phyloP scores from a whole-genome alignment of 2,888 invertebrate species.

The Stenoptilia bipunctidactyla region DNA sequence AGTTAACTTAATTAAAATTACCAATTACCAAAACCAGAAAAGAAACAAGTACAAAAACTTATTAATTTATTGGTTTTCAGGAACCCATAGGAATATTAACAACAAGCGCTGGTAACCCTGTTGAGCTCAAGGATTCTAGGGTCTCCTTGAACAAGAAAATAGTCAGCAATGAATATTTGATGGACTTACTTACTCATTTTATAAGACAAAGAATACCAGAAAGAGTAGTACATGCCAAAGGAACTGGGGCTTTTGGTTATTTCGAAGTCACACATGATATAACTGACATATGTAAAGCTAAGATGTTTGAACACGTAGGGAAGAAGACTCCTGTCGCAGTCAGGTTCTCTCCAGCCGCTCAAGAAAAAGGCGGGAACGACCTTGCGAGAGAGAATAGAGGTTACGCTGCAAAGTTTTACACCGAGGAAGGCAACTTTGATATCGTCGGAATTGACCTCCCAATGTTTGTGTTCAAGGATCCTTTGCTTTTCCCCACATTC shows the following conservation, averaged over 20 bases:
- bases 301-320: conserved; percentile 70
- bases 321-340: conserved; percentile 69
- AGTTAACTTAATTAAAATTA: too few relatives aligned
- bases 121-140: conserved; percentile 77
- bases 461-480: conserved; percentile 68
- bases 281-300: conserved; percentile 46
- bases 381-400: conserved; percentile 37
- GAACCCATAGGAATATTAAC: conserved; percentile 12
- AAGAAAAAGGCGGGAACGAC: conserved; percentile 76
- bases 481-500: conserved; percentile 60
- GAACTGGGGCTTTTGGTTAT: conserved; percentile 73
- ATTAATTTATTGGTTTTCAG: too few relatives aligned
- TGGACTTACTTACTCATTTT: conserved; percentile 83
- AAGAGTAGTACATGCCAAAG: conserved; percentile 91
- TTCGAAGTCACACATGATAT: conserved; percentile 7
- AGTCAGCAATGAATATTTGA: conserved; percentile 80
- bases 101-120: conserved; percentile 81
- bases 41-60: neutral
- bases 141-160: conserved; percentile 82
- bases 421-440: conserved; percentile 31
- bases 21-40: too few relatives aligned
- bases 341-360: conserved; percentile 71
- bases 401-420: conserved; percentile 39
- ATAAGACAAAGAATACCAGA: conserved; percentile 90
- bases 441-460: conserved; percentile 61